A percentile compares a stretch with the other conserved stretches of the same genome.
These are phyloP conservation scores for Felis chaus DNA, from an alignment of 2,113 vertebrate genomes.

Conservation along the genomic window DNA sequence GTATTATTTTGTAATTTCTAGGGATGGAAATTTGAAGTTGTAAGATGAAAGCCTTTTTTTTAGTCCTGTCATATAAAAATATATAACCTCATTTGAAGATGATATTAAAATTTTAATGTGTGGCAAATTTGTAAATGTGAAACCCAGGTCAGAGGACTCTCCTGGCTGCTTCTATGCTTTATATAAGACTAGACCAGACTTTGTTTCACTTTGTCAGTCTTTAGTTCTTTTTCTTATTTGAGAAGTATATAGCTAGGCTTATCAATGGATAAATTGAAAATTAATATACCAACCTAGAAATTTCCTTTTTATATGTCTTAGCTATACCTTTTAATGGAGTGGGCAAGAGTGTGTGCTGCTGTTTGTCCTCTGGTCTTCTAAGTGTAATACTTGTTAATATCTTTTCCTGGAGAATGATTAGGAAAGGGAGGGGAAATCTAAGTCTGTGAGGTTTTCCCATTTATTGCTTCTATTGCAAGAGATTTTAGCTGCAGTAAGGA, in stretches of 20 bases:
- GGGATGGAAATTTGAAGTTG: slow-evolving; percentile 26
- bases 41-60: background rate
- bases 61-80: background rate
- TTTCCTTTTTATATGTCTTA: background rate
- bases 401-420: background rate
- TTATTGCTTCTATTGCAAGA: background rate
- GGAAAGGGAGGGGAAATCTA: background rate
- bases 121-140: background rate
- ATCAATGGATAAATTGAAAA: background rate
- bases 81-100: slow-evolving; percentile 5
- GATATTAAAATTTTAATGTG: background rate
- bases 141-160: background rate
- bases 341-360: background rate
- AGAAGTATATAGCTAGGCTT: background rate
- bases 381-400: background rate
- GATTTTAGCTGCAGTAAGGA: background rate
- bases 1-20: background rate
- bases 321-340: background rate
- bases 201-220: background rate
- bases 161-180: background rate
- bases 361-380: background rate
- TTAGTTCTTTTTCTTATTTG: slow-evolving; percentile 6
- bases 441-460: background rate
- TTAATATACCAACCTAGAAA: background rate
- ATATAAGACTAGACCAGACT: background rate